These are phyloP conservation scores for Ichneumoninae sp. DNA, from an alignment of 2,888 invertebrate species.

Conservation along the genomic window DNA sequence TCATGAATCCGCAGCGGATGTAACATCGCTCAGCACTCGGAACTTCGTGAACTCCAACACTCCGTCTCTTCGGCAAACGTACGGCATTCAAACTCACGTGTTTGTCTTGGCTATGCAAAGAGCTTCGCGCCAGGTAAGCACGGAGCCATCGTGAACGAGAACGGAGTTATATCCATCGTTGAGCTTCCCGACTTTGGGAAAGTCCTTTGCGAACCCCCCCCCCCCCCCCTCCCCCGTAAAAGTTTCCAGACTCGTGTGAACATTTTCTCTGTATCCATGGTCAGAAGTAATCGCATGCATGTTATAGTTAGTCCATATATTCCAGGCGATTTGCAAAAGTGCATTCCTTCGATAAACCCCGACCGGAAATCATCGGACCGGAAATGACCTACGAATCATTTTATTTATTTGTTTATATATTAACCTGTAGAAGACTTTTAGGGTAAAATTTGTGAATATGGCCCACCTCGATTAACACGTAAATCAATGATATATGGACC, in stretches of 20 bases:
- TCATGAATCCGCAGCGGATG: background rate
- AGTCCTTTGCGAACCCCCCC: background rate
- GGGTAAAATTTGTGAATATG: too few species aligned
- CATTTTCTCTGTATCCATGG: background rate
- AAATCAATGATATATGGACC: too few species aligned
- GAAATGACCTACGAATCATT: constrained; percentile 2
- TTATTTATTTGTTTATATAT: too few species aligned
- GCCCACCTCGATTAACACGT: too few species aligned
- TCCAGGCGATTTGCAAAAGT: background rate
- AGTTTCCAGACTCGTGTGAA: background rate
- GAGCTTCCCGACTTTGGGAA: background rate
- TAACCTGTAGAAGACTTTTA: too few species aligned
- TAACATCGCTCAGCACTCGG: background rate
- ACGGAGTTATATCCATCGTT: background rate
- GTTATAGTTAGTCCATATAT: too few species aligned
- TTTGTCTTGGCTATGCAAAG: constrained; percentile 61
- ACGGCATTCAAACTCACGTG: constrained; percentile 54
- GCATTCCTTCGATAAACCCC: constrained; percentile 39
- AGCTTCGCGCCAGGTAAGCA: constrained; percentile 48
- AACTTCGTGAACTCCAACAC: constrained; percentile 43
- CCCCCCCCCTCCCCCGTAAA: background rate
- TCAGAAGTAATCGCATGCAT: background rate
- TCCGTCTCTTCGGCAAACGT: constrained; percentile 57
- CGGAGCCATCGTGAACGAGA: constrained; percentile 27
- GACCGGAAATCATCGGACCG: constrained; percentile 26